These are phyloP conservation scores for Babylonia areolata DNA, from an alignment of 1,140 invertebrate species.

Conservation along the genomic window DNA sequence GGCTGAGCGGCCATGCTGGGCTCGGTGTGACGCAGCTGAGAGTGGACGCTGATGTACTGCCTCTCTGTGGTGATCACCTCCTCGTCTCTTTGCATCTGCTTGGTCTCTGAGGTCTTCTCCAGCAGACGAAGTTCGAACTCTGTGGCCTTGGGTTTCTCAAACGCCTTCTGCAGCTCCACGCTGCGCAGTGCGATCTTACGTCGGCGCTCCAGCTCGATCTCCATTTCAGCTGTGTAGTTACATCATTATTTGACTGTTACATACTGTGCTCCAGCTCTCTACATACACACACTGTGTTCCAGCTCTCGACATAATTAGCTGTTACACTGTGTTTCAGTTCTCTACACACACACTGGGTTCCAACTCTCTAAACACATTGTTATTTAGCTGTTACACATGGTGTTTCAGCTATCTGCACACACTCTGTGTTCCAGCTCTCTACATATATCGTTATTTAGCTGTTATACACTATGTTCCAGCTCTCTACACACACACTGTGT, in stretches of 20 bases:
- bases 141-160: constrained; percentile 63
- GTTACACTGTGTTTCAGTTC: no score
- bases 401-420: no score
- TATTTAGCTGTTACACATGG: no score
- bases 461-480: no score
- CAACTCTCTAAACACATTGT: no score
- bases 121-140: constrained; percentile 64
- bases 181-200: constrained; percentile 67
- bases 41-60: constrained; percentile 62
- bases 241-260: not conserved
- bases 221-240: constrained; percentile 61
- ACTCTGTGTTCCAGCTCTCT: constrained; percentile 67
- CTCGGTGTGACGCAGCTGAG: constrained; percentile 58
- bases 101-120: constrained; percentile 59
- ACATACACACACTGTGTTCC: no score
- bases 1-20: constrained; percentile 50
- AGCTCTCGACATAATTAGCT: no score
- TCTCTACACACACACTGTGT: no score
- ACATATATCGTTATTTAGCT: not conserved
- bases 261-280: no score
- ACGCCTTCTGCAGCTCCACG: constrained; percentile 65
- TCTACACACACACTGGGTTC: no score
- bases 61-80: constrained; percentile 62
- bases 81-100: constrained; percentile 54
- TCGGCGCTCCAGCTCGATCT: constrained; percentile 68